phyloP scores from a whole-genome alignment of 2,888 invertebrate genomes.

The Unio delphinus region DNA sequence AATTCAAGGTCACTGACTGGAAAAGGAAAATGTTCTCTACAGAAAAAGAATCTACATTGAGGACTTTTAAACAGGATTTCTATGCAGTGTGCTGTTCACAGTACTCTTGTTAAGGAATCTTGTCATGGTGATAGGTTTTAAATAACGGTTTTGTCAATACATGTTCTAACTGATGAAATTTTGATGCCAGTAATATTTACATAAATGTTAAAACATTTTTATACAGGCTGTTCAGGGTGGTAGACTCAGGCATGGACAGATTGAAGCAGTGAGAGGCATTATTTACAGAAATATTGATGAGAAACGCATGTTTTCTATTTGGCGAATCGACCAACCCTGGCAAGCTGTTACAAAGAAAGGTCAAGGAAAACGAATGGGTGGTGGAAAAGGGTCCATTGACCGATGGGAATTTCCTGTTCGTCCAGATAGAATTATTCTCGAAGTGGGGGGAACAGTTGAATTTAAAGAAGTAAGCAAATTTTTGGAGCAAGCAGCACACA shows the following conservation, averaged over 20 bases:
- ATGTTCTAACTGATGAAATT: too few species aligned
- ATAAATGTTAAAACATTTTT: conserved; percentile 3
- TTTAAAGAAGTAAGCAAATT: conserved; percentile 75
- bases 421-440: conserved; percentile 90
- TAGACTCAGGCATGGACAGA: conserved; percentile 83
- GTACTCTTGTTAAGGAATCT: too few species aligned
- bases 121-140: too few species aligned
- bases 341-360: conserved; percentile 86
- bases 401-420: conserved; percentile 96
- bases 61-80: too few species aligned
- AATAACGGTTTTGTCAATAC: too few species aligned
- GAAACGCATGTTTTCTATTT: conserved; percentile 91
- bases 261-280: conserved; percentile 88
- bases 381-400: conserved; percentile 95
- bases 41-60: too few species aligned
- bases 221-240: conserved; percentile 87
- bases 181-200: too few species aligned
- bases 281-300: conserved; percentile 85
- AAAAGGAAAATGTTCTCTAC: too few species aligned
- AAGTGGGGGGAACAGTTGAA: conserved; percentile 92
- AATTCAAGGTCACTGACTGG: too few species aligned
- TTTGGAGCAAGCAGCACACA: conserved; percentile 80
- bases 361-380: conserved; percentile 93
- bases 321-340: conserved; percentile 97
- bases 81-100: too few species aligned